Conservation (phyloP, 2,888 invertebrate species). For the Sarcophaga variegata region DNA sequence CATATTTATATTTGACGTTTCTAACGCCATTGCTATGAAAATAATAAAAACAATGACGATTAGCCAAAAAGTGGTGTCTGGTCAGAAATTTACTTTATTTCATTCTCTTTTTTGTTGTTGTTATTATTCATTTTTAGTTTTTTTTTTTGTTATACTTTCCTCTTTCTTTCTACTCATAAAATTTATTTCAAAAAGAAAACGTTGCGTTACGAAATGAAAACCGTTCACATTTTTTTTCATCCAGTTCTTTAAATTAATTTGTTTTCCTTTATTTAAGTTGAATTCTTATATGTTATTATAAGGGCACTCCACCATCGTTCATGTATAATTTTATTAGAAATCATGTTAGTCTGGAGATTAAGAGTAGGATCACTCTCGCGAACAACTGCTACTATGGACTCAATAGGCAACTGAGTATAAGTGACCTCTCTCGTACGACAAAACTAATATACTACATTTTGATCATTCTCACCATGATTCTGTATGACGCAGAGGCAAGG, state of each 20-base stretch:
- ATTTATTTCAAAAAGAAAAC: too few species aligned
- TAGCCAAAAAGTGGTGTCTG: slow-evolving; percentile 50
- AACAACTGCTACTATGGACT: too few species aligned
- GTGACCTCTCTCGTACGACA: too few species aligned
- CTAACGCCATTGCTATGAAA: slow-evolving; percentile 70
- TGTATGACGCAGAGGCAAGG: too few species aligned
- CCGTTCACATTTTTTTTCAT: slow-evolving; percentile 19
- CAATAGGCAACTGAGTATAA: too few species aligned
- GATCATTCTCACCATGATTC: too few species aligned
- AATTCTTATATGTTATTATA: too few species aligned
- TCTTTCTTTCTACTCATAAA: neutral
- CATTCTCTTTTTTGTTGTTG: neutral
- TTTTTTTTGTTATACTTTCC: slow-evolving; percentile 21
- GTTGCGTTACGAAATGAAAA: slow-evolving; percentile 1
- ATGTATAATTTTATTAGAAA: too few species aligned
- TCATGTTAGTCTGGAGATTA: too few species aligned
- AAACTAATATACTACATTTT: too few species aligned
- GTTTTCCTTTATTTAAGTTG: neutral
- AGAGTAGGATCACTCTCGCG: too few species aligned
- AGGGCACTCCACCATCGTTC: too few species aligned
- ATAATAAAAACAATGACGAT: slow-evolving; percentile 47
- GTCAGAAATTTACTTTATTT: slow-evolving; percentile 51
- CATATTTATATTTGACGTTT: slow-evolving; percentile 55
- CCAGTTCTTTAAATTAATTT: neutral
- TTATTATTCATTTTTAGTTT: neutral